Evolutionary conservation across 2,888 invertebrate genomes (phyloP), one percentile per base, ranked within the genome.

Genomic region (Crocallis elinguaria): DNA sequence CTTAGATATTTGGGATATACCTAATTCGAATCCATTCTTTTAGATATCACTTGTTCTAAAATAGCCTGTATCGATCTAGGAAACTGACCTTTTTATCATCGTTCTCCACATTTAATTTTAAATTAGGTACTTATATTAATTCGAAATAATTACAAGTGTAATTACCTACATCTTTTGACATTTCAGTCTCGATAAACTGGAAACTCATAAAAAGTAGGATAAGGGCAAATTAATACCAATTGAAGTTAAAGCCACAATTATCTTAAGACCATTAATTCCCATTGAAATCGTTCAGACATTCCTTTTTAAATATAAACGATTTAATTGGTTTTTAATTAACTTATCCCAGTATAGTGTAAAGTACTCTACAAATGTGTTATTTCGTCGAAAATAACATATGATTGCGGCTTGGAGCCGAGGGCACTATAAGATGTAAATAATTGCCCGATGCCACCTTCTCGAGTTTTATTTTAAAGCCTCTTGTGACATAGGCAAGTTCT

Each of bases 241-340:
- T 51, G 11, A 12, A 41, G 29, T 39, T 19, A 30, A 45, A 14
- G 11, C 29, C 23, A 17, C 36, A 23, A 49, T 54, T 49, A 49
- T 21, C n/a, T 25, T 7, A 25, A 48, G 48, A 23, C 19, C 35
- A 44, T 38, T 35, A 48, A 43, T 30, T 48, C 50, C 37, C 46
- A 29, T 12, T 29, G 11, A 32, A 21, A 29, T 3, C 8, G 50
- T 14, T 23, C 23, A 32, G 17, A 25, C 46, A 33, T 48, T 41
- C 11, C 23, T 36, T 5, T 39, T 49, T 35, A 42, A 46, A 39
- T 42, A 16, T 19, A 12, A 39, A 45, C 43, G 43, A 13, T 53
- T 57, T 64, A 66, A 71, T 69, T 70, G 55, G 63, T 65, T 70
- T 68, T 54, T 70, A 72, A 72, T 72, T 56, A 60, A 43, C 39